Evolutionary conservation across 1,140 invertebrate species (phyloP).

Genomic region (Aplysia californica): DNA sequence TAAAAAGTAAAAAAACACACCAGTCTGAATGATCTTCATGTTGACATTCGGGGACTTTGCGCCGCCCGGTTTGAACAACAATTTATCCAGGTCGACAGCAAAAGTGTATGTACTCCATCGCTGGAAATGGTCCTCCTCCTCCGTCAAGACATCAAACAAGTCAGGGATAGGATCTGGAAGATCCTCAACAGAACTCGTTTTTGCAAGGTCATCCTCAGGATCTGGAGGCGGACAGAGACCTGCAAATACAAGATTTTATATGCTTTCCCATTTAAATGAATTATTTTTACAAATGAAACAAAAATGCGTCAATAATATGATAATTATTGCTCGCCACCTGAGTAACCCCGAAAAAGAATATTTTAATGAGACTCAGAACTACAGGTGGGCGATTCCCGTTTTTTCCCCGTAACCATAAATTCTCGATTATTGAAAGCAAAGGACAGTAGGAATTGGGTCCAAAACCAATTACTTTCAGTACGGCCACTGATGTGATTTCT

Average conservation of each 20-base stretch:
- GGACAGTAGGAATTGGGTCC: too few relatives aligned
- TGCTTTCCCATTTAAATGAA: too few relatives aligned
- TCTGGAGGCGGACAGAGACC: slow-evolving; percentile 86
- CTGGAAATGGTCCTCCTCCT: slow-evolving; percentile 72
- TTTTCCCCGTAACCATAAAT: background rate
- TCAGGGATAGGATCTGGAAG: slow-evolving; percentile 84
- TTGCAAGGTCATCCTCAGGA: slow-evolving; percentile 75
- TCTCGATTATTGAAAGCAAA: too few relatives aligned
- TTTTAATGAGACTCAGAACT: background rate
- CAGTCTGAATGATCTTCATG: slow-evolving; percentile 5
- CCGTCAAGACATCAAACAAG: slow-evolving; percentile 85
- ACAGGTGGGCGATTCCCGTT: too few relatives aligned
- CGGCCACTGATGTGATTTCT: too few relatives aligned
- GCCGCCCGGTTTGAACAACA: too few relatives aligned
- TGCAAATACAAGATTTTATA: too few relatives aligned
- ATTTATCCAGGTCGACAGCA: slow-evolving; percentile 41
- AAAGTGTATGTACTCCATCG: slow-evolving; percentile 51
- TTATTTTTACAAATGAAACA: too few relatives aligned
- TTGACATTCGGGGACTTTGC: slow-evolving; percentile 39
- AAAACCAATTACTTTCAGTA: too few relatives aligned
- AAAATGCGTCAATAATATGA: too few relatives aligned
- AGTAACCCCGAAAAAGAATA: background rate
- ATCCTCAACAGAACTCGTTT: slow-evolving; percentile 89
- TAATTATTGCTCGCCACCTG: too few relatives aligned
- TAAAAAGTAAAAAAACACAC: slow-evolving; percentile 5